These are phyloP conservation scores for Papilio polyxenes DNA, from an alignment of 1,140 invertebrate species.

Conservation along the genomic window DNA sequence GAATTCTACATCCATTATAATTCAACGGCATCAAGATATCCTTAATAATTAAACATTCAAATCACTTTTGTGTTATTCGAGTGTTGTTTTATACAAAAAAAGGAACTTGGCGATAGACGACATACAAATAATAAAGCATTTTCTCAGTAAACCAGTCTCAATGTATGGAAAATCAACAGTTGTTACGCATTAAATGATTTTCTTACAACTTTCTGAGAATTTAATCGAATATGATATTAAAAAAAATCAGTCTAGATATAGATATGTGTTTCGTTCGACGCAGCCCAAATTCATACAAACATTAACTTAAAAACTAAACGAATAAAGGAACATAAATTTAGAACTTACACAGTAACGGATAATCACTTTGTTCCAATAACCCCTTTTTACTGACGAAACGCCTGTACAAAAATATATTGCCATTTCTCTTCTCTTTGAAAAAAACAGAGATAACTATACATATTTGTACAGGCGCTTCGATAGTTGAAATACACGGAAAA, in stretches of 20 bases:
- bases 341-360: constrained; percentile 45
- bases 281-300: constrained; percentile 50
- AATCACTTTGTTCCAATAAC: constrained; percentile 33
- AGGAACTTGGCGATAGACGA: constrained; percentile 45
- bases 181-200: constrained; percentile 31
- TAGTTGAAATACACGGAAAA: background rate
- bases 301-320: constrained; percentile 55
- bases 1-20: constrained; percentile 80
- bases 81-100: constrained; percentile 59
- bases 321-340: constrained; percentile 62
- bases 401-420: background rate
- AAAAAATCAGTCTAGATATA: constrained; percentile 77
- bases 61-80: constrained; percentile 49
- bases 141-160: constrained; percentile 44
- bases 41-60: constrained; percentile 72
- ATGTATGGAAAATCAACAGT: constrained; percentile 19
- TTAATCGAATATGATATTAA: constrained; percentile 38
- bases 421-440: background rate
- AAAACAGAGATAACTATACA: background rate
- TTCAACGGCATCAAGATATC: constrained; percentile 75
- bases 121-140: constrained; percentile 52
- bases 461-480: background rate
- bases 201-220: constrained; percentile 38
- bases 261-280: constrained; percentile 55
- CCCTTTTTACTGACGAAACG: background rate